These are phyloP conservation scores for Drosophila malerkotliana DNA, from an alignment of 1,140 invertebrate species.

Conservation along the genomic window DNA sequence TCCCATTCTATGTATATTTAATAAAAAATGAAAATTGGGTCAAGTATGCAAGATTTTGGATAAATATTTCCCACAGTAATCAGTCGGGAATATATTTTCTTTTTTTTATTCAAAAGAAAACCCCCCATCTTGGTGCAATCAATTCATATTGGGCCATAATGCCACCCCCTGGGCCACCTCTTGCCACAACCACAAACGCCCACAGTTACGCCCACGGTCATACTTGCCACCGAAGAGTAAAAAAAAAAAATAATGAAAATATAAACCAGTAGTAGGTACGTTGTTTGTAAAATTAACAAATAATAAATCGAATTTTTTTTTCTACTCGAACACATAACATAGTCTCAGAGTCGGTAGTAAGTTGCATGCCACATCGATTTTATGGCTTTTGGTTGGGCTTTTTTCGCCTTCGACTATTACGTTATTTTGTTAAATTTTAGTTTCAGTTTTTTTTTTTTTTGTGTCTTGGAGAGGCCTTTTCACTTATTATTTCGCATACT, in stretches of 20 bases:
- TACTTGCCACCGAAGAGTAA: neutral
- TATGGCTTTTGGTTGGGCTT: slow-evolving; percentile 15
- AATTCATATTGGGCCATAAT: slow-evolving; percentile 13
- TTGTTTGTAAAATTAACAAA: slow-evolving; percentile 20
- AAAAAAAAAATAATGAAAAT: neutral
- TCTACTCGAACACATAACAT: neutral
- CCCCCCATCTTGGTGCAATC: neutral
- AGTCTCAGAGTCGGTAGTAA: neutral
- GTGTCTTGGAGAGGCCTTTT: slow-evolving; percentile 27
- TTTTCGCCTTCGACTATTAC: slow-evolving; percentile 12
- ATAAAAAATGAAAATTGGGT: neutral
- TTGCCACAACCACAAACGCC: slow-evolving; percentile 18
- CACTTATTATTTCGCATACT: slow-evolving; percentile 38
- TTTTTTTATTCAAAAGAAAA: too few relatives aligned
- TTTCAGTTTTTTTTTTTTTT: slow-evolving; percentile 16
- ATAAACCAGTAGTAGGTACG: neutral
- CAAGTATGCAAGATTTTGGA: neutral
- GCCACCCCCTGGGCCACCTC: neutral
- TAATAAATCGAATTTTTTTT: slow-evolving; percentile 23
- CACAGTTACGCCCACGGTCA: slow-evolving; percentile 25
- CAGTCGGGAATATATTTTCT: neutral
- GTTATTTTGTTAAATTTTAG: slow-evolving; percentile 8
- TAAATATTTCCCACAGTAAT: slow-evolving; percentile 6
- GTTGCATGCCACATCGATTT: slow-evolving; percentile 36
- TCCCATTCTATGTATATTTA: slow-evolving; percentile 1